These are phyloP conservation scores for Drosophila teissieri DNA, from an alignment of 1,140 invertebrate species.

Conservation along the genomic window DNA sequence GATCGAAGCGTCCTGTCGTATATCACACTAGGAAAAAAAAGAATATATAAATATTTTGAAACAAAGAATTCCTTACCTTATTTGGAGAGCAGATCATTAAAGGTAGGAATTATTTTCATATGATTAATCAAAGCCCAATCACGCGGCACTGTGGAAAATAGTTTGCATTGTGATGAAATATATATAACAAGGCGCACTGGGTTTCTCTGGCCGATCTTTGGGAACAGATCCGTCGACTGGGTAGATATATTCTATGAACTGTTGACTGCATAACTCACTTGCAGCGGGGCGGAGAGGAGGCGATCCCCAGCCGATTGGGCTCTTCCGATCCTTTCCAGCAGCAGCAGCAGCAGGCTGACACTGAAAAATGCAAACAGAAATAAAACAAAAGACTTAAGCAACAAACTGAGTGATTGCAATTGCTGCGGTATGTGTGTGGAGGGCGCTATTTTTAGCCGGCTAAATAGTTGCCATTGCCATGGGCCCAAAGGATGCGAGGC, in stretches of 20 bases:
- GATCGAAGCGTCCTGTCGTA: slow-evolving; percentile 6
- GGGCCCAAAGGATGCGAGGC: slow-evolving; percentile 50
- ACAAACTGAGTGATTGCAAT: slow-evolving; percentile 83
- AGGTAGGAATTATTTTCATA: slow-evolving; percentile 8
- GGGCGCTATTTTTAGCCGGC: slow-evolving; percentile 72
- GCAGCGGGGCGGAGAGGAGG: slow-evolving; percentile 26
- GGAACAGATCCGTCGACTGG: slow-evolving; percentile 1
- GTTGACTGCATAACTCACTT: slow-evolving; percentile 81
- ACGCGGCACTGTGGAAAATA: slow-evolving; percentile 46
- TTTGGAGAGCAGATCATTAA: neutral
- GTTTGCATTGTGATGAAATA: slow-evolving; percentile 65
- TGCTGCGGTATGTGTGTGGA: slow-evolving; percentile 62
- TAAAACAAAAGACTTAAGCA: slow-evolving; percentile 83
- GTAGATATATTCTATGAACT: slow-evolving; percentile 76
- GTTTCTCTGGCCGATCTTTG: slow-evolving; percentile 22
- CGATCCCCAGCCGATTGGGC: slow-evolving; percentile 64
- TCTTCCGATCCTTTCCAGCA: slow-evolving; percentile 12
- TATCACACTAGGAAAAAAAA: slow-evolving; percentile 5
- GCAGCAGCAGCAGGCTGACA: slow-evolving; percentile 54
- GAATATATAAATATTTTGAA: no score
- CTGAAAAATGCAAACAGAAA: slow-evolving; percentile 83
- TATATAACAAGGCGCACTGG: slow-evolving; percentile 48
- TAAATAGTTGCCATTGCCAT: slow-evolving; percentile 81
- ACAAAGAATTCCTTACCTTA: no score
- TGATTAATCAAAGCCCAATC: slow-evolving; percentile 17